A percentile compares a stretch with the other conserved stretches of the same genome.
Evolutionary conservation across 2,888 invertebrate genomes (phyloP).

Genomic region (Theodoxus fluviatilis): DNA sequence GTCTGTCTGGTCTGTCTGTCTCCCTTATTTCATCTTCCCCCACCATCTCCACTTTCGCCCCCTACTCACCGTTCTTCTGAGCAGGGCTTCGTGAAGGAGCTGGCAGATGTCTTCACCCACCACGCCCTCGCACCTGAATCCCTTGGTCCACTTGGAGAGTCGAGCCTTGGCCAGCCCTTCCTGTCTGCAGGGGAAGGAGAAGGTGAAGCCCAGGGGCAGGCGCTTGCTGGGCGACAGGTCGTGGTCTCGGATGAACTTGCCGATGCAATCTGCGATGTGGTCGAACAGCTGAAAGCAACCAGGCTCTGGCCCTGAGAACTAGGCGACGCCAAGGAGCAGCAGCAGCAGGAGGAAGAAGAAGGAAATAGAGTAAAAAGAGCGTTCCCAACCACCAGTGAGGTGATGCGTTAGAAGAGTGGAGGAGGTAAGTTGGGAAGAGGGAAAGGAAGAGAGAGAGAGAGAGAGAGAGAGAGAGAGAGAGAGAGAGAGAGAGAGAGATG

Average conservation of each 20-base stretch:
- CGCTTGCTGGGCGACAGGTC: constrained; percentile 66
- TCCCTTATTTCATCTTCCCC: too few species aligned
- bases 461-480: constrained; percentile 25
- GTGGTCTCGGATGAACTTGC: constrained; percentile 87
- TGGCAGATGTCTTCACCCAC: constrained; percentile 90
- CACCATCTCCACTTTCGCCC: too few species aligned
- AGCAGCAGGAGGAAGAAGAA: not conserved
- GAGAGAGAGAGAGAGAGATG: constrained; percentile 19
- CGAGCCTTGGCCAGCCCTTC: constrained; percentile 84
- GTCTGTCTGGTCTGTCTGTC: too few species aligned
- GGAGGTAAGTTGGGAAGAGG: not conserved
- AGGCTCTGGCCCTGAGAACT: too few species aligned
- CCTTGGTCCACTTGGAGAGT: constrained; percentile 92
- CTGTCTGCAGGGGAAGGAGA: constrained; percentile 90
- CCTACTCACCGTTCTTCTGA: constrained; percentile 68
- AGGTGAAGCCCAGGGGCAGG: constrained; percentile 91
- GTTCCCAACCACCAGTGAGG: not conserved
- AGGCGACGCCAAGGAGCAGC: not conserved
- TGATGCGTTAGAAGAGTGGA: not conserved
- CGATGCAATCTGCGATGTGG: constrained; percentile 92
- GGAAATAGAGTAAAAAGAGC: not conserved
- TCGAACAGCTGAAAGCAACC: constrained; percentile 78
- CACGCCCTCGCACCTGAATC: constrained; percentile 89
- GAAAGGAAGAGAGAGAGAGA: constrained; percentile 23
- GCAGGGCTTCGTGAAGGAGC: constrained; percentile 84